phyloP scores from a whole-genome alignment of 1,140 invertebrate genomes.

The Physella acuta region DNA sequence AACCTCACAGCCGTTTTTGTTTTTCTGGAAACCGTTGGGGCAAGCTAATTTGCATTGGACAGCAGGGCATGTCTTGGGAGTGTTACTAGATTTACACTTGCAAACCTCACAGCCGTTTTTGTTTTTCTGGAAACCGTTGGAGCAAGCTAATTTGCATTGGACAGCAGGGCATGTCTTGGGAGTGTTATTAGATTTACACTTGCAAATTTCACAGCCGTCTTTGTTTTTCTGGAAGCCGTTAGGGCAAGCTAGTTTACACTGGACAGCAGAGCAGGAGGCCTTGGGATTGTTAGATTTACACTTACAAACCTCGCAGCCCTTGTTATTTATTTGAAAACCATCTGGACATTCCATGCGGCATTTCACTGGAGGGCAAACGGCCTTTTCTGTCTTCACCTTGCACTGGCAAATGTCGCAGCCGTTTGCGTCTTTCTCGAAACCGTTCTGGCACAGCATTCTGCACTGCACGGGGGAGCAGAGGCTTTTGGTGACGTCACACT shows the following conservation, averaged over 20 bases:
- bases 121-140: neutral
- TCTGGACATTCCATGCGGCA: neutral
- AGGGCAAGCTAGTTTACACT: neutral
- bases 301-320: neutral
- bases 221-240: neutral
- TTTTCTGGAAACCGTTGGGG: neutral
- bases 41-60: neutral
- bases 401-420: neutral
- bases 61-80: neutral
- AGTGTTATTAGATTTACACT: no score
- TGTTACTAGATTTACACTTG: neutral
- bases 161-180: neutral
- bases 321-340: neutral
- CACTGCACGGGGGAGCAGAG: neutral
- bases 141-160: neutral
- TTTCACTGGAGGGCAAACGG: neutral
- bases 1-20: neutral
- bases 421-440: neutral
- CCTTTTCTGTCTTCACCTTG: neutral
- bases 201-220: slow-evolving; percentile 1
- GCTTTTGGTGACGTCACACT: neutral
- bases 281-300: neutral
- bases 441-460: neutral
- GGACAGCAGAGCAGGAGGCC: neutral
- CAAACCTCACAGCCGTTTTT: neutral